These are phyloP conservation scores for Portevinia maculata DNA, from an alignment of 2,888 invertebrate species.

Conservation along the genomic window DNA sequence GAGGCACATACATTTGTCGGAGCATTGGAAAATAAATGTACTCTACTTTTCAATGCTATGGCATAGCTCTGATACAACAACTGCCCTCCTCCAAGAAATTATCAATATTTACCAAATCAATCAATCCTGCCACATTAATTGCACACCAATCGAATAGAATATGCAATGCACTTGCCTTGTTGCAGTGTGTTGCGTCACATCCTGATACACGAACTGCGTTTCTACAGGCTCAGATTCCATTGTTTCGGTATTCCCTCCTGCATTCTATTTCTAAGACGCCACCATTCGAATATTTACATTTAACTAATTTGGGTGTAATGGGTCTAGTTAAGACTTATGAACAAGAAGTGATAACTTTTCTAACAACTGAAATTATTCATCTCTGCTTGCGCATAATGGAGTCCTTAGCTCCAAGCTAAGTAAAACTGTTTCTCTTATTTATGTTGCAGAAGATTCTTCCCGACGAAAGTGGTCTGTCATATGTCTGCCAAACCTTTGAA, in stretches of 20 bases:
- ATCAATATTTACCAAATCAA: conserved; percentile 99
- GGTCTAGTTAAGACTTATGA: conserved; percentile 99
- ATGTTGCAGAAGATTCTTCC: conserved; percentile 98
- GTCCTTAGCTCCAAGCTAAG: conserved; percentile 98
- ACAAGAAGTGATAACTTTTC: conserved; percentile 99
- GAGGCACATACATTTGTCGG: conserved; percentile 95
- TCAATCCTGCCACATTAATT: conserved; percentile 98
- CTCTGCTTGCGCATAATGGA: conserved; percentile 99
- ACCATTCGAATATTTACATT: conserved; percentile 98
- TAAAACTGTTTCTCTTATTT: conserved; percentile 99
- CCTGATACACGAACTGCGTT: conserved; percentile 98
- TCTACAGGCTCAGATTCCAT: conserved; percentile 97
- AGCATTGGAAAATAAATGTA: too few species aligned
- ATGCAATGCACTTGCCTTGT: conserved; percentile 98
- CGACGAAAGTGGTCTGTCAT: conserved; percentile 98
- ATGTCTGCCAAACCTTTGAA: conserved; percentile 99
- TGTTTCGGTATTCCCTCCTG: conserved; percentile 98
- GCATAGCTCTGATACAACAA: conserved; percentile 96
- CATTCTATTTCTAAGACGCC: conserved; percentile 99
- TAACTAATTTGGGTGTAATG: conserved; percentile 99
- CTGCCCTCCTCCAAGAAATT: conserved; percentile 97
- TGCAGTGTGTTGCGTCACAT: conserved; percentile 99
- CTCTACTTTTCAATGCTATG: conserved; percentile 99
- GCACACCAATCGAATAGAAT: conserved; percentile 99
- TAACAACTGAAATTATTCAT: conserved; percentile 99